These are phyloP conservation scores for Araneus ventricosus DNA, from an alignment of 1,140 invertebrate species.

Conservation along the genomic window DNA sequence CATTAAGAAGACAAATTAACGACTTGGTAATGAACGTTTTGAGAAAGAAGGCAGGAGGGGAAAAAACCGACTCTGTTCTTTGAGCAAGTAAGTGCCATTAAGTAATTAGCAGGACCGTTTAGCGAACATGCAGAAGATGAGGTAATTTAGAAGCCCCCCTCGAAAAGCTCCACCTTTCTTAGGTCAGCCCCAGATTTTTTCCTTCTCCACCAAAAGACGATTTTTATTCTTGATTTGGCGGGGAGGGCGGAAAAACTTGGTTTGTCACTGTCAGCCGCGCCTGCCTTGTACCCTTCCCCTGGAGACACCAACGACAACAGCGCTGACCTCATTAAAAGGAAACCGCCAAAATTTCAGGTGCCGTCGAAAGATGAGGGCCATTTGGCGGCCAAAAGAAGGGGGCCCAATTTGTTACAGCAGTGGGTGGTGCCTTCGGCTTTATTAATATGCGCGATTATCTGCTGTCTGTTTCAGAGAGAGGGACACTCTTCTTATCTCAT, in stretches of 20 bases:
- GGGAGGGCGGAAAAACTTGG: slow-evolving; percentile 74
- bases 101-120: slow-evolving; percentile 75
- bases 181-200: slow-evolving; percentile 74
- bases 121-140: slow-evolving; percentile 75
- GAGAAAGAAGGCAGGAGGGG: slow-evolving; percentile 63
- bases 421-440: slow-evolving; percentile 61
- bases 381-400: slow-evolving; percentile 67
- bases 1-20: slow-evolving; percentile 76
- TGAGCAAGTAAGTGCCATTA: slow-evolving; percentile 75
- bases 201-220: slow-evolving; percentile 50
- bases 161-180: slow-evolving; percentile 75
- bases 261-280: slow-evolving; percentile 75
- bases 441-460: slow-evolving; percentile 73
- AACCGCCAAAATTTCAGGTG: slow-evolving; percentile 70
- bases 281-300: slow-evolving; percentile 68
- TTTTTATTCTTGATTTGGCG: slow-evolving; percentile 70
- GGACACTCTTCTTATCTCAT: slow-evolving; percentile 67
- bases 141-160: slow-evolving; percentile 75
- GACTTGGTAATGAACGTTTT: slow-evolving; percentile 75
- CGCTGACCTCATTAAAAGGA: slow-evolving; percentile 72
- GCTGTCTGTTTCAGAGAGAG: slow-evolving; percentile 64
- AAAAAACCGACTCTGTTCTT: slow-evolving; percentile 70
- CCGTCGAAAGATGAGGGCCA: slow-evolving; percentile 62
- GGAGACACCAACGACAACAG: slow-evolving; percentile 73
- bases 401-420: slow-evolving; percentile 58